phyloP scores from a whole-genome alignment of 2,113 vertebrate genomes.

The Anolis sagrei region DNA sequence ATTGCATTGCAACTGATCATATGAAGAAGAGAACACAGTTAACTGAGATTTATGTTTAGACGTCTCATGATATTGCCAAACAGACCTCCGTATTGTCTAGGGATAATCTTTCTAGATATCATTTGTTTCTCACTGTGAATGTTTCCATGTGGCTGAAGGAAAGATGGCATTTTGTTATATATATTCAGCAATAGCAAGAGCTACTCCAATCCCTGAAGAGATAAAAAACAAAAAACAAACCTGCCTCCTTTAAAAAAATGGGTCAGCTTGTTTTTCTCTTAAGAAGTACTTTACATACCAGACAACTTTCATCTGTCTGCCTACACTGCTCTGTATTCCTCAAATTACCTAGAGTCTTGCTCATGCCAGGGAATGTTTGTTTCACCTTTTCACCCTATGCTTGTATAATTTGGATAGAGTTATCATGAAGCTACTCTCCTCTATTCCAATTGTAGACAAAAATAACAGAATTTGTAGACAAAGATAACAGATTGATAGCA shows the following conservation, averaged over 20 bases:
- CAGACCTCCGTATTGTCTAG: neutral
- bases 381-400: slow-evolving; percentile 4
- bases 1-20: too few relatives aligned
- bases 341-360: neutral
- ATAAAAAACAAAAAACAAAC: neutral
- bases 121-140: neutral
- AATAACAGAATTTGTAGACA: neutral
- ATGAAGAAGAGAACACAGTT: too few relatives aligned
- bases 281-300: neutral
- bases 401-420: neutral
- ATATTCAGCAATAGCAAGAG: neutral
- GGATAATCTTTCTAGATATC: neutral
- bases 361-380: neutral
- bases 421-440: neutral
- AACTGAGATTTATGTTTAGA: neutral
- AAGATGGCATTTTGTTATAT: slow-evolving; percentile 26
- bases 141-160: neutral
- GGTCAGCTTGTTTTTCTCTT: slow-evolving; percentile 19
- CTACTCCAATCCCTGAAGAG: neutral
- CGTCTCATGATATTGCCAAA: neutral
- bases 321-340: neutral
- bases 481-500: slow-evolving; percentile 18
- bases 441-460: slow-evolving; percentile 5
- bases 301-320: neutral
- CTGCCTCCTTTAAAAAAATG: neutral